phyloP scores from a whole-genome alignment of 2,888 invertebrate genomes.

The Dione vanillae region DNA sequence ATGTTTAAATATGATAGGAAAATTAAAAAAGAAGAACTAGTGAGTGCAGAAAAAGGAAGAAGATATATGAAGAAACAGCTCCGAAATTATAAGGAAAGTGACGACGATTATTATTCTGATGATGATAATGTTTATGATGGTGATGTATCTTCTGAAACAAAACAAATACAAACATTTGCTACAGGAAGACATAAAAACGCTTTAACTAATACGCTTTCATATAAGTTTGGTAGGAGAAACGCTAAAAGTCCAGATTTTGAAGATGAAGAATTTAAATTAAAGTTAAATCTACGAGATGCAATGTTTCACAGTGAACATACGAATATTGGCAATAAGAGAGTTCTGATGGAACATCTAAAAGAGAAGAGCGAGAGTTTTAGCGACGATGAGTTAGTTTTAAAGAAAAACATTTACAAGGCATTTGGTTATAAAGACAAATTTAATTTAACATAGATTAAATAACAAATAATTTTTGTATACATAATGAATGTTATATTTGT shows the following conservation, averaged over 20 bases:
- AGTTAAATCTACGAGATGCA: background rate
- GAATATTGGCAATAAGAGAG: background rate
- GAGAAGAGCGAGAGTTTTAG: background rate
- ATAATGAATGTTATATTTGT: too few species aligned
- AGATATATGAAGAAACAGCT: background rate
- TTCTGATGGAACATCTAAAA: background rate
- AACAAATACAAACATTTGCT: too few species aligned
- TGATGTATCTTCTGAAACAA: background rate
- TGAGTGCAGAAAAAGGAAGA: background rate
- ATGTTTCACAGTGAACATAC: background rate
- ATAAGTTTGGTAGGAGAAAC: background rate
- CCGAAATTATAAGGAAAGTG: background rate
- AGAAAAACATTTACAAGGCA: background rate
- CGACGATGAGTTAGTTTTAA: background rate
- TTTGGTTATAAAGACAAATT: background rate
- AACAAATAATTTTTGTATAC: too few species aligned
- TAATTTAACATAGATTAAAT: too few species aligned
- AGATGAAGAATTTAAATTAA: background rate
- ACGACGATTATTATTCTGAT: constrained; percentile 28
- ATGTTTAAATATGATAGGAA: constrained; percentile 30
- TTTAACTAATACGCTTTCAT: background rate
- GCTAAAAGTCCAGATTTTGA: background rate
- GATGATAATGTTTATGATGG: background rate
- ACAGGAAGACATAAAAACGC: background rate
- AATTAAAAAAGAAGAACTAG: constrained; percentile 41